These are phyloP conservation scores for Cheirogaleus medius DNA, from an alignment of 2,113 vertebrate species.

Conservation along the genomic window DNA sequence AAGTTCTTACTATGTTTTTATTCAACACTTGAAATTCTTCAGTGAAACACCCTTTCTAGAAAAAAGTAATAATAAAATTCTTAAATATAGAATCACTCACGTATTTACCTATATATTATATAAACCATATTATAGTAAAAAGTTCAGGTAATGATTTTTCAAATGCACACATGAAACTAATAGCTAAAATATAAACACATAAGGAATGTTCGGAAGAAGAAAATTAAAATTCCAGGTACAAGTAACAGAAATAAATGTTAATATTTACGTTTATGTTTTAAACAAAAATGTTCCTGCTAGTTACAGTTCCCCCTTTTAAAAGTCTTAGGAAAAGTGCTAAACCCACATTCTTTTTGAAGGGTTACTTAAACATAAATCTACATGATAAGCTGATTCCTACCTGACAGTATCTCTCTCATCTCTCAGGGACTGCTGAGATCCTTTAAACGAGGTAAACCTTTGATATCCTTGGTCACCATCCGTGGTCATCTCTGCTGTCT, in stretches of 20 bases:
- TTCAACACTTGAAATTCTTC: constrained; percentile 68
- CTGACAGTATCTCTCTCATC: neutral
- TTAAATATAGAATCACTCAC: constrained; percentile 20
- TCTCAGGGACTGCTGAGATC: neutral
- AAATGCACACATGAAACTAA: neutral
- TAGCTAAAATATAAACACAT: constrained; percentile 9
- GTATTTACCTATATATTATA: neutral
- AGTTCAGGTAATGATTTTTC: constrained; percentile 27
- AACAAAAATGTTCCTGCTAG: neutral
- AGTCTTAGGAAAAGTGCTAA: neutral
- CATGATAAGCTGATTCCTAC: neutral
- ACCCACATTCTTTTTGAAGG: neutral
- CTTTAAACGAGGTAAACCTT: neutral
- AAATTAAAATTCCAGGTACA: neutral
- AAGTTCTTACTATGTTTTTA: constrained; percentile 69
- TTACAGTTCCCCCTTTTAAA: neutral
- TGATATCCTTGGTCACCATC: neutral
- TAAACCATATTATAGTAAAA: neutral
- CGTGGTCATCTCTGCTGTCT: neutral
- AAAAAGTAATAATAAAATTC: constrained; percentile 50
- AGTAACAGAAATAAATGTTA: neutral
- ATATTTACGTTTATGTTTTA: neutral
- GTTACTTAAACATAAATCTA: neutral
- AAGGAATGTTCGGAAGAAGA: constrained; percentile 26
- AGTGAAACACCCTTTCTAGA: constrained; percentile 78